Base-by-base conservation (phyloP, 2,113 vertebrate genomes). In the Parus major region DNA sequence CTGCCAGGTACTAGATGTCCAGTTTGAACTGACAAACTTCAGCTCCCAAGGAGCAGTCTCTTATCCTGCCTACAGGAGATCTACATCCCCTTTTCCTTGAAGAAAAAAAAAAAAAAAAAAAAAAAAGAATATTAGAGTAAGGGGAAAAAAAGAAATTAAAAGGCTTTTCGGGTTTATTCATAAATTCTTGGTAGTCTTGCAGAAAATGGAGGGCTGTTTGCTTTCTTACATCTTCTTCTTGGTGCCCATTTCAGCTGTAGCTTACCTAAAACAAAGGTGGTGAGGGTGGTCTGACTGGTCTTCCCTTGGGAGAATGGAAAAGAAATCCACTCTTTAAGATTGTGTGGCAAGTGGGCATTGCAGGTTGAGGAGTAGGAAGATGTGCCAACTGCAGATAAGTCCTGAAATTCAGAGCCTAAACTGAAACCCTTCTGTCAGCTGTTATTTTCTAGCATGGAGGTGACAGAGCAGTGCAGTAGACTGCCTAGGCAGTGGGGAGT, bases 1-100 rank as follows among this genome's bases (percentile, higher is more conserved):
- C 81, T 94, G 79, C 64, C 76, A 92, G 93, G 90, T 96, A 92
- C 36, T 71, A 69, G 13, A 46, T 79, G 93, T 93, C 92, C 92
- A 92, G 39, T 55, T 59, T 87, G 83, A 86, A 75, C 28, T 29
- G 66, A 44, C 22, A 73, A 86, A 70, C 55, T 80, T 70, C 72
- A 83, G 42, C 71, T 95, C 71, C 71, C 27, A 7, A 77, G 73
- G 27, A 66, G 47, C 33, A 27, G 7, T 28, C 57, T 87, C 89
- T 92, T 79, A 64, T 28, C 47, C 52, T 88, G 33, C 56, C 85
- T 42, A 10, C 46, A 31, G 78, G 73, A 87, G 44, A 47, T 70
- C 79, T 41, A 33, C 28, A 18, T 59, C 20, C 27, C 33, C 15
- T 42, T 49, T 50, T 22, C 35, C n/a, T 36, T 17, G 35, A 46